Percentiles rank a stretch among this genome's conserved stretches.
These are phyloP conservation scores for Celastrina argiolus DNA, from an alignment of 2,888 invertebrate genomes.

Conservation along the genomic window DNA sequence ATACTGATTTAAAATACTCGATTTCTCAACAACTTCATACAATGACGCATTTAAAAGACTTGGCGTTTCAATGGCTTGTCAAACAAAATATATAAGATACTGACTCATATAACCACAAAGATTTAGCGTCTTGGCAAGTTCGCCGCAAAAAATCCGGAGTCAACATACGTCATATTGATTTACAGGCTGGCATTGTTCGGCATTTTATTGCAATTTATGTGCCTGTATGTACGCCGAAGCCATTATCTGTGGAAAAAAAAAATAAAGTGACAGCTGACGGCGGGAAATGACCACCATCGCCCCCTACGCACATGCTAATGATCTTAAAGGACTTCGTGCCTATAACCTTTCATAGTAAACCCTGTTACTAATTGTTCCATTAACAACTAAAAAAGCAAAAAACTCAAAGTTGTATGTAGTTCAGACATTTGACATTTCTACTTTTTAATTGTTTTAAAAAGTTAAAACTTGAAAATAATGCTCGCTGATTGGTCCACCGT, in stretches of 20 bases:
- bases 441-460: no score
- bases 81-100: not conserved
- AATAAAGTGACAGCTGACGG: constrained; percentile 50
- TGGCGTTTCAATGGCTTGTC: not conserved
- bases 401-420: no score
- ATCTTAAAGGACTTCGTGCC: not conserved
- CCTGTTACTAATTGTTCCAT: no score
- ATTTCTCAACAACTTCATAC: no score
- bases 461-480: no score
- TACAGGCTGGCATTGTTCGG: constrained; percentile 4
- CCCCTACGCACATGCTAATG: not conserved
- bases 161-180: constrained; percentile 14
- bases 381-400: no score
- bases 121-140: not conserved
- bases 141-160: not conserved
- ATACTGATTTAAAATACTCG: no score
- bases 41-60: not conserved
- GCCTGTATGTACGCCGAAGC: constrained; percentile 24
- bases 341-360: no score
- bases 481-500: no score
- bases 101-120: not conserved
- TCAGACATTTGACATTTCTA: no score
- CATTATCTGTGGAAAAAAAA: constrained; percentile 31
- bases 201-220: constrained; percentile 8
- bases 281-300: constrained; percentile 38